Evolutionary conservation across 2,888 invertebrate genomes (phyloP).

Genomic region (Leucophora obtusa): DNA sequence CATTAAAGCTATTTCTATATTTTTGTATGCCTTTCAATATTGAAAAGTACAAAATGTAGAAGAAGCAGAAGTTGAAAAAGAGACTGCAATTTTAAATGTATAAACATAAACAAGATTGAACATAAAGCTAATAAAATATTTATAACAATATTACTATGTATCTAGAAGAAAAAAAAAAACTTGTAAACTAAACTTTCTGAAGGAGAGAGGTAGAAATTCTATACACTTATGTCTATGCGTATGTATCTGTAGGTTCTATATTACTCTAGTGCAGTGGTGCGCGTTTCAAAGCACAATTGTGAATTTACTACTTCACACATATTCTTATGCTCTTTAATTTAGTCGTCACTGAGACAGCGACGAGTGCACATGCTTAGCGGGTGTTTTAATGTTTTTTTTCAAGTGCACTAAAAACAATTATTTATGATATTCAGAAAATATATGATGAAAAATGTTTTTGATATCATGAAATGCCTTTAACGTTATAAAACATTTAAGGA

Average conservation of each 20-base stretch:
- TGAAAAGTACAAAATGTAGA: background rate
- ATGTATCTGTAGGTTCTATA: background rate
- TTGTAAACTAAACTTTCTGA: background rate
- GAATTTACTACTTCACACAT: too few relatives aligned
- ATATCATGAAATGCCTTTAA: too few relatives aligned
- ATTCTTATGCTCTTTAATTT: too few relatives aligned
- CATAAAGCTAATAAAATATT: constrained; percentile 38
- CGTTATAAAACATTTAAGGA: too few relatives aligned
- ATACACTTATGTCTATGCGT: background rate
- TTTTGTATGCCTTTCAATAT: background rate
- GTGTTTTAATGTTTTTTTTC: too few relatives aligned
- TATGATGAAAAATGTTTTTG: too few relatives aligned
- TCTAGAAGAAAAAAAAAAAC: background rate
- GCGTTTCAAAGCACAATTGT: too few relatives aligned
- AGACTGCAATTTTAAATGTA: constrained; percentile 2
- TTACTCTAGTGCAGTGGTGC: too few relatives aligned
- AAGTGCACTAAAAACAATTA: too few relatives aligned
- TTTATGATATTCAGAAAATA: too few relatives aligned
- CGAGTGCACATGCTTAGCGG: too few relatives aligned
- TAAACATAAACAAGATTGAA: constrained; percentile 23
- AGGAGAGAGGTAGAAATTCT: background rate
- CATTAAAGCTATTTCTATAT: background rate
- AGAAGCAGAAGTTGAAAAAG: constrained; percentile 11
- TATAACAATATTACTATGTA: constrained; percentile 28
- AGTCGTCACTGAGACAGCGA: too few relatives aligned